Base-by-base conservation (phyloP, 2,113 vertebrate genomes). In the Forbesichthys papilliferus region DNA sequence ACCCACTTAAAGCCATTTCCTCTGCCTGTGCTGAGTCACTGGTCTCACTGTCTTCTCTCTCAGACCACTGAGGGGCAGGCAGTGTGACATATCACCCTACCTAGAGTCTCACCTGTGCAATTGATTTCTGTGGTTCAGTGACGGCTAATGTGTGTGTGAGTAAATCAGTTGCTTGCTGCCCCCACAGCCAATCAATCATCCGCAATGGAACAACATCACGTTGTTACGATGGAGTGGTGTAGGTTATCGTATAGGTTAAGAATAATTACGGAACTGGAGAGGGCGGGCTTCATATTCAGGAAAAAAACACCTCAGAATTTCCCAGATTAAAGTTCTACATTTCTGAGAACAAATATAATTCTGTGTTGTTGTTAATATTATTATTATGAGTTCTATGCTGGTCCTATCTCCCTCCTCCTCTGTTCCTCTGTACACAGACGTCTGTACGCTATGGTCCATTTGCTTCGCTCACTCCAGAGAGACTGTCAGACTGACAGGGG, bases 91-190 rank as follows among this genome's bases (percentile, higher is more conserved):
- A 88, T 73, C 14, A 3, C 52, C 73, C 77, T 77, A 68, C 68
- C 77, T 70, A 27, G n/a, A 33, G 12, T 33, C 49, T 48, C 53
- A 42, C 63, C 14, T 46, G 16, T 48, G 69, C 55, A n/a, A 63
- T 57, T 69, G 68, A 75, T 83, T 80, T 66, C 60, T 66, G 46
- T 63, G 48, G 52, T 55, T 46, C 63, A 68, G 64, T 53, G 82
- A 84, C 86, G 72, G 73, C 66, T 89, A 78, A 88, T 90, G 81
- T 66, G 78, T 89, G 20, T 42, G 3, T 34, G 57, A 60, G 68
- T 77, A 73, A 88, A 88, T 89, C 62, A 73, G 70, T 58, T 55
- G 61, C 20, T 27, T 27, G 20, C 20, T 27, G 20, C 59, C 74
- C 56, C 60, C 48, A 48, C 48, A 16, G 42, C 54, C 57, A 70